Evolutionary conservation across 1,140 invertebrate species (phyloP), one percentile per base, ranked within the genome.

Genomic region (Cotesia chilonis): DNA sequence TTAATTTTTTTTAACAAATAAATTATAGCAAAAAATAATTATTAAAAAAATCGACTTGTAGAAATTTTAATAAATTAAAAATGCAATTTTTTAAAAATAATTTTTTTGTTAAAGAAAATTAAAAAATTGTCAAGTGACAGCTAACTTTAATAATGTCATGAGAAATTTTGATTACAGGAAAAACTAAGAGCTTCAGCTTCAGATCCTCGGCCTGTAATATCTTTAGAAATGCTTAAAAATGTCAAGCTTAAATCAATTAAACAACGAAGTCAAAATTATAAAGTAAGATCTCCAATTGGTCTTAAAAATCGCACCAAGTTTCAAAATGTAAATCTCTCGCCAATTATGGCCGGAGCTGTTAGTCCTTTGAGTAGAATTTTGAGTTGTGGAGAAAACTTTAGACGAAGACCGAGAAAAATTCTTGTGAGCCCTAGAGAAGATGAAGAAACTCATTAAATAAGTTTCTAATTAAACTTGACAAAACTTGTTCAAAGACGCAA

Each of bases 161-260:
- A 55, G 2, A 17, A n/a, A 72, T 60, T 67, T 12, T 37, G 41
- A 51, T 63, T 38, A 17, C 36, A 71, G 38, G 35, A 72, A 10
- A 47, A 65, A 5, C 17, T 5, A 71, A 61, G 55, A 55, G 52
- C 63, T 38, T 36, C 65, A 54, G 63, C 54, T 41, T 57, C 14
- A 67, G 12, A 57, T 61, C 68, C 54, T 75, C 75, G 77, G 5
- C 80, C 82, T 0, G 72, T 76, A 3, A 74, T 85, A 41, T 84
- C 84, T 0, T 36, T 80, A 38, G 84, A 85, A 12, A 84, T 86
- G 82, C 64, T 86, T 38, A 78, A 79, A 2, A 85, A 78, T 68
- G 84, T 85, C 0, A 85, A 85, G 69, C 64, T 86, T 4, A 82
- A 81, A 65, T 82, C 82, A 7, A 76, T 77, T 10, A 76, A 76